A percentile compares a stretch with the other conserved stretches of the same genome.
phyloP scores from a whole-genome alignment of 1,140 invertebrate species.

The Tetranychus urticae region DNA sequence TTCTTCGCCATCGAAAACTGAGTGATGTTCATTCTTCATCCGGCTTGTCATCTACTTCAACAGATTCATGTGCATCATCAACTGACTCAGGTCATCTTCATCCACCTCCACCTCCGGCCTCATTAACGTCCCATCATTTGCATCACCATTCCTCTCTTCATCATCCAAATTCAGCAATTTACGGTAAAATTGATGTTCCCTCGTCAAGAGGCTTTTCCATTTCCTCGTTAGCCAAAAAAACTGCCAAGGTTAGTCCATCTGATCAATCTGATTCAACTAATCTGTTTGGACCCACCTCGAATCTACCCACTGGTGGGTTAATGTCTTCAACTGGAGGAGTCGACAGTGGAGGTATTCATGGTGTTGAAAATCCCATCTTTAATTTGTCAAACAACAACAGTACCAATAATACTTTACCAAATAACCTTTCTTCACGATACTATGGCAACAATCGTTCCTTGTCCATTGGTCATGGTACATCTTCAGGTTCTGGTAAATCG shows the following conservation, averaged over 20 bases:
- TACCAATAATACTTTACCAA: neutral
- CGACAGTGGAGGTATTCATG: neutral
- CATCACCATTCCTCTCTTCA: neutral
- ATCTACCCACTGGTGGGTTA: neutral
- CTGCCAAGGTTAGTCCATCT: neutral
- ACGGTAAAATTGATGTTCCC: neutral
- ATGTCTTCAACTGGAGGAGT: no score
- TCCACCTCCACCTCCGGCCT: neutral
- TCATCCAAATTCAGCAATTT: neutral
- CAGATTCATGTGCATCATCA: neutral
- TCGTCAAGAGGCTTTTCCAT: neutral
- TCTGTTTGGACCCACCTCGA: neutral
- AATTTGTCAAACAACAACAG: constrained; percentile 5
- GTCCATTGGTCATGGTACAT: neutral
- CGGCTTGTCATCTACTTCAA: neutral
- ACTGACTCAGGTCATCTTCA: neutral
- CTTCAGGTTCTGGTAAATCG: neutral
- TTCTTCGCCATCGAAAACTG: constrained; percentile 32
- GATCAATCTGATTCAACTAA: neutral
- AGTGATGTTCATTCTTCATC: neutral
- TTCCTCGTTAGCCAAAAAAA: neutral
- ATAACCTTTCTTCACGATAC: neutral
- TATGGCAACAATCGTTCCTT: neutral
- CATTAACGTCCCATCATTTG: neutral
- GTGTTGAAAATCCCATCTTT: constrained; percentile 15